These are phyloP conservation scores for Steatornis caripensis DNA, from an alignment of 2,113 vertebrate genomes.

Conservation along the genomic window DNA sequence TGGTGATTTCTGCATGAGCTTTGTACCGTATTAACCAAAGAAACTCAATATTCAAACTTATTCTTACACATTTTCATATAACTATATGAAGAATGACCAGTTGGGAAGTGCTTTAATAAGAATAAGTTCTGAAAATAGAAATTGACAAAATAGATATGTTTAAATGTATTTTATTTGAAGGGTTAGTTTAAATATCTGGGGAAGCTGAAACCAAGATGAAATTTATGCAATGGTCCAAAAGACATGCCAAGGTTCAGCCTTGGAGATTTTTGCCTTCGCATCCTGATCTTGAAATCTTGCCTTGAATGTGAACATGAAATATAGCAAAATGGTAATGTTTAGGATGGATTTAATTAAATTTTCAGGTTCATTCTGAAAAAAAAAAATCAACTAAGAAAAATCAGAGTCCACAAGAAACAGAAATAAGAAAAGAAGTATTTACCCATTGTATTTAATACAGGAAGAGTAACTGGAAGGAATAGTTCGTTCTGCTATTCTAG, in stretches of 20 bases:
- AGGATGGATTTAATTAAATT: neutral
- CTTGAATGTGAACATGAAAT: neutral
- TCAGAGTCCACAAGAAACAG: neutral
- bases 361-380: neutral
- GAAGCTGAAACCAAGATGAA: neutral
- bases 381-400: too few species aligned
- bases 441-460: neutral
- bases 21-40: neutral
- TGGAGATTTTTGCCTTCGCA: neutral
- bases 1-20: neutral
- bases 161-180: neutral
- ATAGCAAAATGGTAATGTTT: neutral
- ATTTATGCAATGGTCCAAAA: neutral
- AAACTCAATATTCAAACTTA: neutral
- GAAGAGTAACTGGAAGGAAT: neutral
- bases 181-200: neutral
- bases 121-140: neutral
- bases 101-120: neutral
- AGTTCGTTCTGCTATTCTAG: neutral
- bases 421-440: neutral
- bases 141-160: neutral
- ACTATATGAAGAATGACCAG: neutral
- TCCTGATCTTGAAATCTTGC: neutral
- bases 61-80: neutral
- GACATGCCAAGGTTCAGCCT: neutral